These are phyloP conservation scores for Colaptes auratus DNA, from an alignment of 2,113 vertebrate species.

Conservation along the genomic window DNA sequence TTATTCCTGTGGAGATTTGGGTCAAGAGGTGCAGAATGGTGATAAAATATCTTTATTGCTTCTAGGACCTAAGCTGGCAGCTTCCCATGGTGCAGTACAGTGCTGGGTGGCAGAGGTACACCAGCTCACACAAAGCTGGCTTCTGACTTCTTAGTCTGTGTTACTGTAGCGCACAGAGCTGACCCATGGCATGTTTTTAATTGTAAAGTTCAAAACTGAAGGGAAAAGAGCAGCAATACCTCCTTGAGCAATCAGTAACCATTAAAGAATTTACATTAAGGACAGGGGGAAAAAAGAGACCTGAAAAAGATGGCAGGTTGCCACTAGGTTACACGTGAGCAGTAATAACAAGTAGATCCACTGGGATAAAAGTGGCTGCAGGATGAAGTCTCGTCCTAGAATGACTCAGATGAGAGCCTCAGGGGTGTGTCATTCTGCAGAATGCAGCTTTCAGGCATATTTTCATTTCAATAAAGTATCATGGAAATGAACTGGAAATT, in stretches of 20 bases:
- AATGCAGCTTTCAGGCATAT: neutral
- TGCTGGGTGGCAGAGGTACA: neutral
- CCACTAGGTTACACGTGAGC: neutral
- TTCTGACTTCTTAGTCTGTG: neutral
- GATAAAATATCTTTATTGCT: neutral
- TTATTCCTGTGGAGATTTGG: neutral
- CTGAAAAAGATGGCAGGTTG: constrained; percentile 14
- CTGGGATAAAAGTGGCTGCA: neutral
- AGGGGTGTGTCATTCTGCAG: neutral
- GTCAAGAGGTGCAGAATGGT: neutral
- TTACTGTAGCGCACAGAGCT: neutral
- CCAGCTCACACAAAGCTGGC: neutral
- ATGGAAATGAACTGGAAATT: neutral
- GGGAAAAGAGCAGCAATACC: neutral
- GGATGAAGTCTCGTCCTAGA: neutral
- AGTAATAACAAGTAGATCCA: constrained; percentile 12
- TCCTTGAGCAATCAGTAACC: neutral
- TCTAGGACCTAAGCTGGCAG: neutral
- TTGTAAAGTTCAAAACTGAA: neutral
- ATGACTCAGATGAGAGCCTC: neutral
- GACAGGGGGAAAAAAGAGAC: neutral
- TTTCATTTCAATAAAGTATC: neutral
- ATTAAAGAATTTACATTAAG: neutral
- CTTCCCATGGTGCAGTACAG: neutral
- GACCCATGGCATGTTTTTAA: neutral